Percentiles rank a stretch among this genome's conserved stretches.
phyloP scores from a whole-genome alignment of 2,797 vertebrate genomes.

The Geotrypetes seraphini region DNA sequence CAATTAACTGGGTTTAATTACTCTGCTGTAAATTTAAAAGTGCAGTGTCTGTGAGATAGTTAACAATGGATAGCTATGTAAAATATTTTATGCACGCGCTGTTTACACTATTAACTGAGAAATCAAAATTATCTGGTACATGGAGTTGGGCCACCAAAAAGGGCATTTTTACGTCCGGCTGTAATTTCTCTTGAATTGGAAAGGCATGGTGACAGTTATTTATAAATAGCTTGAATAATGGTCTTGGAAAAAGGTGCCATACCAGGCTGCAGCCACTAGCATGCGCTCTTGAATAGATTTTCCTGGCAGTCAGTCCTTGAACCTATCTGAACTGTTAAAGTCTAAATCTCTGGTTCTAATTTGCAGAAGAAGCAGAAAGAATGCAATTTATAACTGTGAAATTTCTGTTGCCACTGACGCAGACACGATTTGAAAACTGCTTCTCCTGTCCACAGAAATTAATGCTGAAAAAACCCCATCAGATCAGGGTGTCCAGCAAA shows the following conservation, averaged over 20 bases:
- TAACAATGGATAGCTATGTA: slow-evolving; percentile 46
- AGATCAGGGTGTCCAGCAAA: too few relatives aligned
- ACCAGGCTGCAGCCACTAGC: slow-evolving; percentile 67
- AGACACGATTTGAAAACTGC: not conserved
- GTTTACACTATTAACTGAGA: slow-evolving; percentile 34
- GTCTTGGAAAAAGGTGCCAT: slow-evolving; percentile 42
- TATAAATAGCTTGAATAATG: not conserved
- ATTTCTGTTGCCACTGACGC: slow-evolving; percentile 18
- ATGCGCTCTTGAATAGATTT: slow-evolving; percentile 84
- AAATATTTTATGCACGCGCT: slow-evolving; percentile 40
- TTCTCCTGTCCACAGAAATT: slow-evolving; percentile 9
- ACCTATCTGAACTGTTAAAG: slow-evolving; percentile 11
- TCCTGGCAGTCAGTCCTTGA: slow-evolving; percentile 28
- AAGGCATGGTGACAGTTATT: not conserved
- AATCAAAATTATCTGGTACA: slow-evolving; percentile 22
- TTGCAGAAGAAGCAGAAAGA: slow-evolving; percentile 41
- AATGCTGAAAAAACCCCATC: too few relatives aligned
- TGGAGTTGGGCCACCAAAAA: slow-evolving; percentile 29
- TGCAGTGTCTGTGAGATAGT: slow-evolving; percentile 32
- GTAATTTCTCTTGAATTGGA: not conserved
- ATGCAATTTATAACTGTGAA: slow-evolving; percentile 33
- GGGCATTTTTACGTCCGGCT: slow-evolving; percentile 9
- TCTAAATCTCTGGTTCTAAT: slow-evolving; percentile 44
- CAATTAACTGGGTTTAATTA: slow-evolving; percentile 23
- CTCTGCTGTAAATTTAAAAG: slow-evolving; percentile 22